Evolutionary conservation across 2,113 vertebrate genomes (phyloP).

Genomic region (Notechis scutatus): DNA sequence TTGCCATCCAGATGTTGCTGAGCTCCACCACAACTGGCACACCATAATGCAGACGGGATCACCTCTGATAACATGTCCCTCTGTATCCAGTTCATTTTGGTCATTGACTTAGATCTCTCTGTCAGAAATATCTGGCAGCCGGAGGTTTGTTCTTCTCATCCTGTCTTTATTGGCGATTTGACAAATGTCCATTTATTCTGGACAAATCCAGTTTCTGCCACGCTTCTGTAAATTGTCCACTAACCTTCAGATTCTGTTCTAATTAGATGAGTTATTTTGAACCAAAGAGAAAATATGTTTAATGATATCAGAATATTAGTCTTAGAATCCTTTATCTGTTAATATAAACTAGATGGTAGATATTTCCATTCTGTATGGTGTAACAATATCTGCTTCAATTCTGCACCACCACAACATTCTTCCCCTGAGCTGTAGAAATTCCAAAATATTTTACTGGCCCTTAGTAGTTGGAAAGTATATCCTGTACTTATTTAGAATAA

Average conservation of each 20-base stretch:
- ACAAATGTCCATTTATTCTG: not conserved
- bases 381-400: not conserved
- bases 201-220: not conserved
- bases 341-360: not conserved
- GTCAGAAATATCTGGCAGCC: not conserved
- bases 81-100: not conserved
- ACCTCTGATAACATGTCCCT: not conserved
- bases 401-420: too few species aligned
- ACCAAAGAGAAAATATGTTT: not conserved
- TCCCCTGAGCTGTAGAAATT: not conserved
- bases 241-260: too few species aligned
- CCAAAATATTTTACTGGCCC: too few species aligned
- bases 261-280: too few species aligned
- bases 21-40: not conserved
- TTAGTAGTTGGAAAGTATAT: not conserved
- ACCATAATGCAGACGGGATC: not conserved
- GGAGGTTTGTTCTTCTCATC: not conserved
- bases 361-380: not conserved
- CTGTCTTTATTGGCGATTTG: not conserved
- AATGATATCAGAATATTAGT: not conserved
- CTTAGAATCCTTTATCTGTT: not conserved
- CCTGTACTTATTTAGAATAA: too few species aligned
- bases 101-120: not conserved
- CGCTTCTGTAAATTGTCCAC: not conserved
- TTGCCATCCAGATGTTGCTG: not conserved